Evolutionary conservation across 2,797 vertebrate genomes (phyloP), one percentile per base, ranked within the genome.

Genomic region (Tokudaia tokunoshimensis): DNA sequence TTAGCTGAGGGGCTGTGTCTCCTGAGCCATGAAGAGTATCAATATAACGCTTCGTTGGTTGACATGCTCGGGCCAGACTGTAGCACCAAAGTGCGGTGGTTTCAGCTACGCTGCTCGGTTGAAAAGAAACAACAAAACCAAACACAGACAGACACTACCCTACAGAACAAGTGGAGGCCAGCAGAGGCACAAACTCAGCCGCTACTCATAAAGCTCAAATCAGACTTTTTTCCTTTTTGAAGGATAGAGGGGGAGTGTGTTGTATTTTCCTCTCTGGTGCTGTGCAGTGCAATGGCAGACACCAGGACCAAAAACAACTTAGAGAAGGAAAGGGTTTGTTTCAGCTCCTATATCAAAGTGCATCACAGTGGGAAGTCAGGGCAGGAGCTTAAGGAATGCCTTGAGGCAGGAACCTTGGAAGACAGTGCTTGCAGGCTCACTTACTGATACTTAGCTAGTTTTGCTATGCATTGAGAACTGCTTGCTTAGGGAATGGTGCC

Each of bases 11-110:
- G n/a, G 17, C 24, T 24, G 3, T 3, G 52, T 61, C 74, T 95
- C 94, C 78, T 87, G 88, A 82, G 86, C 61, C 2, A 0, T 5
- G 29, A 13, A 3, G 78, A 76, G 34, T 89, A 65, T 63, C 17
- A 41, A 87, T 50, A 24, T 92, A 55, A 55, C 70, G 84, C 84
- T 95, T 92, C 85, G 82, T 93, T 72, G 26, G 5, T 82, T 61
- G 44, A 29, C 11, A 19, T 29, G 0, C 75, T 91, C 0, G 9
- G 34, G 55, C 72, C 26, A 4, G 7, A 2, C 61, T 57, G 74
- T 83, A 97, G 20, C 67, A 63, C 50, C 29, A 61, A 67, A 76
- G 50, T 20, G 52, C 34, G 82, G 52, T n/a, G 82, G 72, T 80
- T 95, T 94, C 59, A 85, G 37, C 63, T 26, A n/a, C 75, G 63